Conservation (phyloP, 1,140 invertebrate genomes). For the Proales similis region DNA sequence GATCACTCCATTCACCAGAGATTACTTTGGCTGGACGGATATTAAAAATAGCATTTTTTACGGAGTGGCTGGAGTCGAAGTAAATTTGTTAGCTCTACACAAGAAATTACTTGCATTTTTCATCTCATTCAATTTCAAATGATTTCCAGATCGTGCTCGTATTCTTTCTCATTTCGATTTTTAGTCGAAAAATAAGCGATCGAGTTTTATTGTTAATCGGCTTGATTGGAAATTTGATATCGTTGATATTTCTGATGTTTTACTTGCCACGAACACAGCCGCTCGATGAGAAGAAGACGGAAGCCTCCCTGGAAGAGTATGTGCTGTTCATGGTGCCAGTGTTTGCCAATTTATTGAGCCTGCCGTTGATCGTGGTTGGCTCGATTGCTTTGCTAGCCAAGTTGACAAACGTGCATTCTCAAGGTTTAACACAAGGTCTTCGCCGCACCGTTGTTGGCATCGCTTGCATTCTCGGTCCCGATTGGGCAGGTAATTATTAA, state of each 20-base stretch:
- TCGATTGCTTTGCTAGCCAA: conserved; percentile 24
- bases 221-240: conserved; percentile 5
- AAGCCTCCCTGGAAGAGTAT: conserved; percentile 4
- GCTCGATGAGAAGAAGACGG: no score
- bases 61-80: conserved; percentile 6
- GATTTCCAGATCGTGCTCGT: conserved; percentile 38
- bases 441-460: conserved; percentile 6
- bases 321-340: conserved; percentile 25
- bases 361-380: conserved; percentile 24
- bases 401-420: conserved; percentile 15
- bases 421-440: conserved; percentile 31
- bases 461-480: conserved; percentile 27
- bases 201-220: conserved; percentile 30
- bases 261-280: conserved; percentile 17
- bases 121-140: neutral
- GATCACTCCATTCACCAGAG: conserved; percentile 25
- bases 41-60: conserved; percentile 26
- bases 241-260: conserved; percentile 33
- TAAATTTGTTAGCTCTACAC: no score
- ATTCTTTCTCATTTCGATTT: conserved; percentile 3
- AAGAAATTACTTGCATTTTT: neutral
- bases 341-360: conserved; percentile 20
- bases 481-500: neutral
- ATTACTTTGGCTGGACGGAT: conserved; percentile 27
- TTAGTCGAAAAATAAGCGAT: conserved; percentile 16